Evolutionary conservation across 2,113 vertebrate species (phyloP).

Genomic region (Eublepharis macularius): DNA sequence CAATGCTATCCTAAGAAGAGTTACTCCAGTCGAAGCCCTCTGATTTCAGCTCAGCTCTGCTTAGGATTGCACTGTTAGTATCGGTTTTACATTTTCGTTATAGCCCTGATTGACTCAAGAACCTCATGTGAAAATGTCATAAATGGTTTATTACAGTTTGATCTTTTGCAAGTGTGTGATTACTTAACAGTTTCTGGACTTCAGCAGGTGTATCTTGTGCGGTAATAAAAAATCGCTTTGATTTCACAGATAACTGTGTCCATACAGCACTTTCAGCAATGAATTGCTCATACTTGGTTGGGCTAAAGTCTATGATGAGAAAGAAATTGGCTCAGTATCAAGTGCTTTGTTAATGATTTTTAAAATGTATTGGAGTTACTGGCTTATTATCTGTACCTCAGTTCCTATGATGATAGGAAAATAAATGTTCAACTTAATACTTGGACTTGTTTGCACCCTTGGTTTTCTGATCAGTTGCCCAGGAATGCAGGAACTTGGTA

Average conservation of each 20-base stretch:
- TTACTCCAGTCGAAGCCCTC: too few relatives aligned
- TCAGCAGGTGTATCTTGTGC: not conserved
- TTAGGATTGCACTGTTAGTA: too few relatives aligned
- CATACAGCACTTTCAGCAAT: slow-evolving; percentile 22
- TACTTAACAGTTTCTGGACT: not conserved
- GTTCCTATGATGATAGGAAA: not conserved
- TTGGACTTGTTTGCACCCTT: not conserved
- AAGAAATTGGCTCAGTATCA: slow-evolving; percentile 1
- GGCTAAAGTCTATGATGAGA: slow-evolving; percentile 7
- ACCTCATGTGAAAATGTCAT: too few relatives aligned
- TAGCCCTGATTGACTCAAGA: not conserved
- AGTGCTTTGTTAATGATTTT: slow-evolving; percentile 1
- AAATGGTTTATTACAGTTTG: too few relatives aligned
- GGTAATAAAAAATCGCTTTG: slow-evolving; percentile 20
- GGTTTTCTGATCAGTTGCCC: not conserved
- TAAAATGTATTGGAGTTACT: not conserved
- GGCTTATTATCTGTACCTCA: not conserved
- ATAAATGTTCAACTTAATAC: not conserved
- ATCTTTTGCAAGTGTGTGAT: not conserved
- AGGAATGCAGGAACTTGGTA: too few relatives aligned
- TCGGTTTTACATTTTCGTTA: not conserved
- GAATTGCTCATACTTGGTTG: not conserved
- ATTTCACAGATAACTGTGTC: slow-evolving; percentile 20
- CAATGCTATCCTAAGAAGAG: too few relatives aligned
- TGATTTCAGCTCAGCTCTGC: too few relatives aligned